These are phyloP conservation scores for Pheosia tremula DNA, from an alignment of 2,888 invertebrate genomes.

Conservation along the genomic window DNA sequence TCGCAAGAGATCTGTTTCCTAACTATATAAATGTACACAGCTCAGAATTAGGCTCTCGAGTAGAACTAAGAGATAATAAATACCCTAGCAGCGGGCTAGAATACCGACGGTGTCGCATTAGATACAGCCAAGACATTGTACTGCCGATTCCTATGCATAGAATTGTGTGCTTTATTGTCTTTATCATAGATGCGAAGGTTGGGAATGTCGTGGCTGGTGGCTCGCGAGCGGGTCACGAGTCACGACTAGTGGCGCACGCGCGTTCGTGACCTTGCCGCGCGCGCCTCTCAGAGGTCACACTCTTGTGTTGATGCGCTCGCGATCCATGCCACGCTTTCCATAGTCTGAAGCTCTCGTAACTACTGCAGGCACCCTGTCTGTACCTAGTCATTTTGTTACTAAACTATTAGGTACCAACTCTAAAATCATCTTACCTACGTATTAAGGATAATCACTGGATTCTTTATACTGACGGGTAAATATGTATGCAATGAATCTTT, in stretches of 20 bases:
- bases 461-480: no score
- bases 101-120: conserved; percentile 52
- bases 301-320: conserved; percentile 74
- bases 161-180: conserved; percentile 71
- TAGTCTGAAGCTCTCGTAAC: conserved; percentile 40
- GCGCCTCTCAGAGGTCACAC: conserved; percentile 79
- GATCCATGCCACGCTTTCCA: conserved; percentile 61
- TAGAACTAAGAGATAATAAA: conserved; percentile 56
- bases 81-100: conserved; percentile 44
- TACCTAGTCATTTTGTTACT: conserved; percentile 8
- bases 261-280: conserved; percentile 84
- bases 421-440: no score
- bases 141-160: conserved; percentile 45
- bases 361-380: conserved; percentile 15
- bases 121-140: conserved; percentile 62
- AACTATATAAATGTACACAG: no score
- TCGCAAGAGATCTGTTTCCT: no score
- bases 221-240: conserved; percentile 83
- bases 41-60: conserved; percentile 39
- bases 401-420: conserved; percentile 2
- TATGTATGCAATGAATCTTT: no score
- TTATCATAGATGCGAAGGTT: conserved; percentile 62
- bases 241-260: conserved; percentile 68
- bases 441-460: no score
- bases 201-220: conserved; percentile 49